phyloP scores from a whole-genome alignment of 2,888 invertebrate genomes.

The Tinea semifulvella region DNA sequence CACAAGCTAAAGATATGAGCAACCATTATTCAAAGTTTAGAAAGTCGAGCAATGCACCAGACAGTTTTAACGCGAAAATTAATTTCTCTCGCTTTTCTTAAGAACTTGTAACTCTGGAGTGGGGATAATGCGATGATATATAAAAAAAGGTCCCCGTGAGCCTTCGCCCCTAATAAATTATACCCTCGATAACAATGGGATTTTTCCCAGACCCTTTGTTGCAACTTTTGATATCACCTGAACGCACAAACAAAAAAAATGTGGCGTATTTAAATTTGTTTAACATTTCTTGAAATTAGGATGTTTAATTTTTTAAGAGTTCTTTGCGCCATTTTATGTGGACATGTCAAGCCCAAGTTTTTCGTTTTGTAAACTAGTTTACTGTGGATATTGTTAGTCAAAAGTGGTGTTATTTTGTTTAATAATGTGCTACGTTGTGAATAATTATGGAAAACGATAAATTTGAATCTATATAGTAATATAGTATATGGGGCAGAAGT shows the following conservation, averaged over 20 bases:
- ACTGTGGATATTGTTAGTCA: no score
- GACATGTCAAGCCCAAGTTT: no score
- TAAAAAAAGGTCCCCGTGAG: constrained; percentile 64
- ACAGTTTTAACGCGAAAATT: constrained; percentile 63
- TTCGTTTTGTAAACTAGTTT: no score
- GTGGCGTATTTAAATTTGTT: constrained; percentile 18
- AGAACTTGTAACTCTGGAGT: constrained; percentile 65
- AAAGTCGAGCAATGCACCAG: constrained; percentile 53
- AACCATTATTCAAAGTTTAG: constrained; percentile 19
- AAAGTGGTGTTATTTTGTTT: no score
- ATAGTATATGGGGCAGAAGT: no score
- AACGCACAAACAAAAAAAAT: constrained; percentile 29
- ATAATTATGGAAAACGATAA: no score
- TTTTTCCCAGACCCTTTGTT: constrained; percentile 62
- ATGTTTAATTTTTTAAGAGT: no score
- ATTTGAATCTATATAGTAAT: no score
- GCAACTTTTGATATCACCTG: constrained; percentile 67
- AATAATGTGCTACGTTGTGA: no score
- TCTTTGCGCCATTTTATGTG: no score
- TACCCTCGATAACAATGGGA: constrained; percentile 68
- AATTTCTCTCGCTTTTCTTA: constrained; percentile 65
- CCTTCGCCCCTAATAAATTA: constrained; percentile 64
- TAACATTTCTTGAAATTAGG: not conserved
- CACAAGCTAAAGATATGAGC: no score
- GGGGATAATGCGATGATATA: constrained; percentile 68